Conservation (phyloP, 2,888 invertebrate species). For the Ormyrus rosae region DNA sequence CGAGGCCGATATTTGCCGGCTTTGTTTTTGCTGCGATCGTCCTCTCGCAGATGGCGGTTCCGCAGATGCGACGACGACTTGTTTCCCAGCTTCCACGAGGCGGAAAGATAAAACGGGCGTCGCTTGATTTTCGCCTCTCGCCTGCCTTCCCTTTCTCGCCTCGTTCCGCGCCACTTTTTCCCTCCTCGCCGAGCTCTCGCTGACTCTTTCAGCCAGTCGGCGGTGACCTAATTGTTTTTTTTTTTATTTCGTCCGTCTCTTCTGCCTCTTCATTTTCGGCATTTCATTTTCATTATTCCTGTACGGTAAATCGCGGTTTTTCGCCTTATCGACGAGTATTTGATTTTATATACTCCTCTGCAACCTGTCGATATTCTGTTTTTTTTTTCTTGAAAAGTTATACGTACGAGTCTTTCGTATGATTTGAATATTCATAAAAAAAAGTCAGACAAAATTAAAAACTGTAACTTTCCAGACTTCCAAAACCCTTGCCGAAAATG, state of each 20-base stretch:
- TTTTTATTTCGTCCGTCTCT: not conserved
- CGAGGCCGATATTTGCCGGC: slow-evolving; percentile 32
- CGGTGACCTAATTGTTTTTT: slow-evolving; percentile 45
- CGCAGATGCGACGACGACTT: slow-evolving; percentile 46
- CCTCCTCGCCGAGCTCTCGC: slow-evolving; percentile 24
- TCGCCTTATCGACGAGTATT: too few relatives aligned
- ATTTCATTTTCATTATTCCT: not conserved
- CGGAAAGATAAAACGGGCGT: slow-evolving; percentile 55
- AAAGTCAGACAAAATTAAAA: too few relatives aligned
- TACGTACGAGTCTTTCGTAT: too few relatives aligned
- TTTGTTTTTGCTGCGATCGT: slow-evolving; percentile 45
- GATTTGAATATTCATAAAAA: too few relatives aligned
- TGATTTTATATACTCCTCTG: too few relatives aligned
- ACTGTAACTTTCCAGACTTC: too few relatives aligned
- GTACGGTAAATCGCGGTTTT: too few relatives aligned
- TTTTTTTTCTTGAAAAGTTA: too few relatives aligned
- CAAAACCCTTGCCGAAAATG: too few relatives aligned
- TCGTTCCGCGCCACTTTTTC: slow-evolving; percentile 21
- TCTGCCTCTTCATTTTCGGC: not conserved
- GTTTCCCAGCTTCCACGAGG: slow-evolving; percentile 52
- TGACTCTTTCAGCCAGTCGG: slow-evolving; percentile 35
- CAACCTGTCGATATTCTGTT: too few relatives aligned
- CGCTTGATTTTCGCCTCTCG: slow-evolving; percentile 21
- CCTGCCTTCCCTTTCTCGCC: not conserved
- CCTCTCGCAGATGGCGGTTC: slow-evolving; percentile 53